Evolutionary conservation across 1,140 invertebrate species (phyloP), one percentile per base, ranked within the genome.

Genomic region (Eupristina koningsbergeri): DNA sequence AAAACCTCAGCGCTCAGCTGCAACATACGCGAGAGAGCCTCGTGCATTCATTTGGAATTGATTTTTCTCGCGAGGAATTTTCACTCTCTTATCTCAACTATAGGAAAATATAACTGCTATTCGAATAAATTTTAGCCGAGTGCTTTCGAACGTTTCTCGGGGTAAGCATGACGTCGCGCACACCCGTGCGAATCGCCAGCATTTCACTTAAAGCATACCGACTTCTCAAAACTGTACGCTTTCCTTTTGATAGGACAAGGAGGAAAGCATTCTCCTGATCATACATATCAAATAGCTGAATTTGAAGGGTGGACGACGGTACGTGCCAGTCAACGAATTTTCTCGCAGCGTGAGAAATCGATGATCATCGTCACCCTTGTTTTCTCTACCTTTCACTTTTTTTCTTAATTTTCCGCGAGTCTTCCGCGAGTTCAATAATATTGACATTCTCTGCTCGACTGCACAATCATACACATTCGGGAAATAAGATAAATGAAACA

Each of bases 301-400:
- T 83, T 83, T 45, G 47, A 73, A 61, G 64, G 81, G 81, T 53
- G 80, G 64, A 75, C 58, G 84, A 53, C 76, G 67, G 47, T 63
- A 75, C 81, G 69, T 81, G 84, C 80, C 67, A 82, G 75, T 82
- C 75, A 78, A 81, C 61, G 79, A 85, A 17, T 50, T 73, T 74
- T 45, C 81, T 71, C 75, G 74, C 75, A 63, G 50, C 45, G 67
- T 71, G 64, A 71, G 67, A 45, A 81, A 75, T 77, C 81, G 74
- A 83, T 80, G 79, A 81, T 80, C 76, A 61, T 64, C 71, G 47
- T 71, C 67, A n/a, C 67, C 53, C 69, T 69, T 69, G 47, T 61
- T 84, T 73, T 84, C 19, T 80, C 77, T 78, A 9, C 53, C 47
- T 69, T 53, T 61, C 39, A 47, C 22, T 45, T 64, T 64, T 64